These are phyloP conservation scores for Cosmopolites sordidus DNA, from an alignment of 2,888 invertebrate genomes.

Conservation along the genomic window DNA sequence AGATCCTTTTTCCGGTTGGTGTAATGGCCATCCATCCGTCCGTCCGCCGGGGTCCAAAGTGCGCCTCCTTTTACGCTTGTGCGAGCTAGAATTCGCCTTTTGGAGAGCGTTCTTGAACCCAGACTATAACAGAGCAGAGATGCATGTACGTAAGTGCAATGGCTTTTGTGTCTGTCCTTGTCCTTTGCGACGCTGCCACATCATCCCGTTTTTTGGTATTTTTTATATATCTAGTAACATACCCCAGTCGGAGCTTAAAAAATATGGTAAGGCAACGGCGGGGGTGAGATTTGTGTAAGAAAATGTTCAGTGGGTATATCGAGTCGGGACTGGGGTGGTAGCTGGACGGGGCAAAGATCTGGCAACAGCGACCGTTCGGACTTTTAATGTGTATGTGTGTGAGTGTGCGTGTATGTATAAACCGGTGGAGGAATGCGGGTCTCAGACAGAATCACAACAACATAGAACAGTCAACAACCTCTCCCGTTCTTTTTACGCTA, in stretches of 20 bases:
- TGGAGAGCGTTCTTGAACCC: conserved; percentile 1
- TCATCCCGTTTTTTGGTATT: background rate
- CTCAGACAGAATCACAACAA: conserved; percentile 46
- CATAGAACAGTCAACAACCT: conserved; percentile 44
- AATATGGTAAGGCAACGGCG: no score
- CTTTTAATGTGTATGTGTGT: conserved; percentile 17
- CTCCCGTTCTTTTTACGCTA: conserved; percentile 27
- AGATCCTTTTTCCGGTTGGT: background rate
- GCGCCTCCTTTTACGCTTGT: background rate
- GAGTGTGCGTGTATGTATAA: conserved; percentile 27
- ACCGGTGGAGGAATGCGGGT: conserved; percentile 43
- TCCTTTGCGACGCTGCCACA: conserved; percentile 19
- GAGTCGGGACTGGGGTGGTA: no score
- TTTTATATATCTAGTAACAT: no score
- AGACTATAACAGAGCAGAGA: conserved; percentile 11
- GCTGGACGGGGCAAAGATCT: no score
- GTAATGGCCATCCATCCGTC: no score
- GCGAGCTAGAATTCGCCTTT: background rate
- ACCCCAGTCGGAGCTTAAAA: no score
- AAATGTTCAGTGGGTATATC: no score
- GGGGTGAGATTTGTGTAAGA: no score
- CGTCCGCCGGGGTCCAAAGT: background rate
- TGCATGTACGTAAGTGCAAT: conserved; percentile 17
- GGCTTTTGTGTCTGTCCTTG: conserved; percentile 19
- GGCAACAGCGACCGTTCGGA: conserved; percentile 12